phyloP scores from a whole-genome alignment of 2,113 vertebrate species.

The Ramphastos sulfuratus region DNA sequence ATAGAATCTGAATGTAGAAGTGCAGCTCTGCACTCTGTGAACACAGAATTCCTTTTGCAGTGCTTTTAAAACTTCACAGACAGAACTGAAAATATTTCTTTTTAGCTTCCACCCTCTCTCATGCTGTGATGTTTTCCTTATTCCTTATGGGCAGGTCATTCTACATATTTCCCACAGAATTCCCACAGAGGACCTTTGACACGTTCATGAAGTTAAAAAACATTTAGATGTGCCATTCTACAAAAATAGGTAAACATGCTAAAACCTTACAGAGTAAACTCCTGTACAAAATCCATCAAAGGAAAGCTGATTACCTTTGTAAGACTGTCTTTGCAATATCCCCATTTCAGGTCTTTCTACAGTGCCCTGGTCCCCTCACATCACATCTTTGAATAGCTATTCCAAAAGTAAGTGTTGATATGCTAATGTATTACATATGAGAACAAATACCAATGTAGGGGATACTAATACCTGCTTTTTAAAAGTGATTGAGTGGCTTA shows the following conservation, averaged over 20 bases:
- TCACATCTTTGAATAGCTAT: not conserved
- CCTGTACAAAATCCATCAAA: slow-evolving; percentile 50
- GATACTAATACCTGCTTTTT: not conserved
- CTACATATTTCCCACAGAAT: slow-evolving; percentile 81
- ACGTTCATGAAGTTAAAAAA: slow-evolving; percentile 73
- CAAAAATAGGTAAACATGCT: slow-evolving; percentile 66
- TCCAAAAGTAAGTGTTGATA: slow-evolving; percentile 12
- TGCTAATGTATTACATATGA: not conserved
- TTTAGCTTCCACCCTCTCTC: slow-evolving; percentile 66
- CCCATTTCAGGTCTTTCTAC: not conserved
- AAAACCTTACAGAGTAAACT: slow-evolving; percentile 59
- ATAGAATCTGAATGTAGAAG: not conserved
- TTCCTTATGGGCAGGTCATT: slow-evolving; percentile 74
- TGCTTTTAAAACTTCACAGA: slow-evolving; percentile 47
- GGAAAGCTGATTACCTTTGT: slow-evolving; percentile 39
- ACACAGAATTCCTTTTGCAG: slow-evolving; percentile 18
- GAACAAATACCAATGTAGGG: not conserved
- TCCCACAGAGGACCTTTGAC: slow-evolving; percentile 80
- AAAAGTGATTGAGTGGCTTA: not conserved
- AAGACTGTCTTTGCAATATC: slow-evolving; percentile 37
- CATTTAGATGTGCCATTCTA: slow-evolving; percentile 70
- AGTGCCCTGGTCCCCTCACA: not conserved
- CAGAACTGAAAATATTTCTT: slow-evolving; percentile 67
- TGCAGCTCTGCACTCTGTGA: not conserved
- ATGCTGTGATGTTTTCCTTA: slow-evolving; percentile 78